Evolutionary conservation across 2,797 vertebrate species (phyloP).

Genomic region (Cottoperca gobio): DNA sequence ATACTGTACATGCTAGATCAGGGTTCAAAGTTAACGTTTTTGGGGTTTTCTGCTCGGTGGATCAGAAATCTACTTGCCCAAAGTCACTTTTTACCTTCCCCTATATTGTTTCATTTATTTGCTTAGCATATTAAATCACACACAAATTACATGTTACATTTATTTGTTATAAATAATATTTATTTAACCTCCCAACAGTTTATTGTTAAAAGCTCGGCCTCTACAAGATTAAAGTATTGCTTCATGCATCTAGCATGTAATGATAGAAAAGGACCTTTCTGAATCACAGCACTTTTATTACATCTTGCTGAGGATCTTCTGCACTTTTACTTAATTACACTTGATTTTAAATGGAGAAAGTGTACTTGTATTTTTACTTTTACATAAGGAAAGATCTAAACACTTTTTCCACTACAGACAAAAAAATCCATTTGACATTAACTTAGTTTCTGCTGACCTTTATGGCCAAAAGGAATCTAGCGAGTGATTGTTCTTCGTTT

Average conservation of each 20-base stretch:
- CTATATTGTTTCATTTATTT: not conserved
- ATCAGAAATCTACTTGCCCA: too few species aligned
- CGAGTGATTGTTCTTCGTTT: conserved; percentile 20
- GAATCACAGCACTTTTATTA: too few species aligned
- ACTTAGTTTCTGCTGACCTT: conserved; percentile 8
- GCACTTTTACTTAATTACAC: not conserved
- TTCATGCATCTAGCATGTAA: not conserved
- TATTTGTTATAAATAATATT: too few species aligned
- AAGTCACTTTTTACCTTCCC: too few species aligned
- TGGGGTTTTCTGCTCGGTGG: too few species aligned
- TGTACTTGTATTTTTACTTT: not conserved
- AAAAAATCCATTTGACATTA: not conserved
- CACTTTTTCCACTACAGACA: not conserved
- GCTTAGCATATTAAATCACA: not conserved
- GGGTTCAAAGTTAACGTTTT: not conserved
- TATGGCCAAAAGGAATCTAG: conserved; percentile 6
- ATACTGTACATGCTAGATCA: not conserved
- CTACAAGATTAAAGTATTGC: not conserved
- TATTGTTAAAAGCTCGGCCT: not conserved
- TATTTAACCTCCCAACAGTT: too few species aligned
- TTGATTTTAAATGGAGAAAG: not conserved
- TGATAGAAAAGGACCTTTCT: too few species aligned
- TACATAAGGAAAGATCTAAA: not conserved
- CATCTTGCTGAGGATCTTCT: too few species aligned
- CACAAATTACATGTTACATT: too few species aligned